These are phyloP conservation scores for Periophthalmodon schlosseri DNA, from an alignment of 2,113 vertebrate genomes.

Conservation along the genomic window DNA sequence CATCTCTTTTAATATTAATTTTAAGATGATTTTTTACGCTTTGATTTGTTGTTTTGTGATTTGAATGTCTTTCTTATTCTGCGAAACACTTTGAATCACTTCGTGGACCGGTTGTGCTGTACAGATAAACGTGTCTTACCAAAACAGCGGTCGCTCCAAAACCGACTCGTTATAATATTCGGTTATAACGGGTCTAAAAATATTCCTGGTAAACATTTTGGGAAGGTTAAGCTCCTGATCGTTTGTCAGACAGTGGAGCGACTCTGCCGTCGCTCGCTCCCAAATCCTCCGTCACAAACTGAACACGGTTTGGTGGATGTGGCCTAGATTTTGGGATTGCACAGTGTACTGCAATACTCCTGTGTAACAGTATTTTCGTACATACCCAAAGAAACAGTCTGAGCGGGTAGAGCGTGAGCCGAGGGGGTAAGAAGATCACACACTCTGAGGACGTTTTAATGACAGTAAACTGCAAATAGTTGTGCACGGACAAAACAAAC, in stretches of 20 bases:
- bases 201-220: not conserved
- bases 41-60: too few species aligned
- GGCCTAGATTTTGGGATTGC: constrained; percentile 7
- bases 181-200: not conserved
- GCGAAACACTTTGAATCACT: too few species aligned
- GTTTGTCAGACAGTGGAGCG: not conserved
- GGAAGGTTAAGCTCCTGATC: not conserved
- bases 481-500: not conserved
- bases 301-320: not conserved
- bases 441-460: not conserved
- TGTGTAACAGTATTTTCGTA: not conserved
- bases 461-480: not conserved
- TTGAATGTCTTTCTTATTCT: too few species aligned
- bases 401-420: not conserved
- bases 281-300: not conserved
- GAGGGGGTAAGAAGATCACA: not conserved
- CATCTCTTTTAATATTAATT: too few species aligned
- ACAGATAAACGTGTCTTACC: too few species aligned
- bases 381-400: not conserved
- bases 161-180: not conserved
- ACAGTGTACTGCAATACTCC: constrained; percentile 10
- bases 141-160: not conserved
- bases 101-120: too few species aligned
- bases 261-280: not conserved
- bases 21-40: too few species aligned